A percentile compares a stretch with the other conserved stretches of the same genome.
Evolutionary conservation across 2,113 vertebrate genomes (phyloP).

Genomic region (Myotis yumanensis): DNA sequence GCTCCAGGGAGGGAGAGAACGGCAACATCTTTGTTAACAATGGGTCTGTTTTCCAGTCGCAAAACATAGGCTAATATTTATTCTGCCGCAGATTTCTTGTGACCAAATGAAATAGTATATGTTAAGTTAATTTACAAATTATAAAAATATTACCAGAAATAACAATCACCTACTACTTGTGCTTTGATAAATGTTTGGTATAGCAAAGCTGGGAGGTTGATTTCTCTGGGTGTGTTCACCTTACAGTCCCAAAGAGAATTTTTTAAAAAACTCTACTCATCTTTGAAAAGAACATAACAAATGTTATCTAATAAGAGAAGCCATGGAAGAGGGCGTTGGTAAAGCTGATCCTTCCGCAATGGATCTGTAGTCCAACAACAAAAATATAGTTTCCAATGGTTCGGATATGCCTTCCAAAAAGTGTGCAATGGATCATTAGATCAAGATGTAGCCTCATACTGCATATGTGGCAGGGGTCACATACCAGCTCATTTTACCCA

Average conservation of each 20-base stretch:
- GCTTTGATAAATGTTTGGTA: not conserved
- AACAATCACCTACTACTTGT: not conserved
- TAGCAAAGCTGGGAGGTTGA: not conserved
- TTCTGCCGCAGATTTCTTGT: conserved; percentile 30
- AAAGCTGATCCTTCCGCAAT: not conserved
- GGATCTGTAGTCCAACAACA: conserved; percentile 20
- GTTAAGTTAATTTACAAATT: conserved; percentile 20
- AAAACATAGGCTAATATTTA: not conserved
- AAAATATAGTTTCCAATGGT: not conserved
- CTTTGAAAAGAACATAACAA: not conserved
- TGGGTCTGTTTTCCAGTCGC: not conserved
- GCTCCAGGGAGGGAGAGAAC: too few species aligned
- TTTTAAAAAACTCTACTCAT: not conserved
- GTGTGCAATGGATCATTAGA: not conserved
- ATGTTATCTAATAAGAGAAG: not conserved
- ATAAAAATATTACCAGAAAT: conserved; percentile 18
- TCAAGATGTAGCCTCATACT: not conserved
- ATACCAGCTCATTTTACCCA: not conserved
- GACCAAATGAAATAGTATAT: conserved; percentile 12
- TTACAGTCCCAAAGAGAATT: not conserved
- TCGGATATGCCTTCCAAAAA: not conserved
- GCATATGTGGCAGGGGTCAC: not conserved
- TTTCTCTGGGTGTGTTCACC: conserved; percentile 16
- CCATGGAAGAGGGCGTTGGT: not conserved
- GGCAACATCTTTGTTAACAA: not conserved